phyloP scores from a whole-genome alignment of 2,797 vertebrate genomes.

The Lutjanus campechanus region DNA sequence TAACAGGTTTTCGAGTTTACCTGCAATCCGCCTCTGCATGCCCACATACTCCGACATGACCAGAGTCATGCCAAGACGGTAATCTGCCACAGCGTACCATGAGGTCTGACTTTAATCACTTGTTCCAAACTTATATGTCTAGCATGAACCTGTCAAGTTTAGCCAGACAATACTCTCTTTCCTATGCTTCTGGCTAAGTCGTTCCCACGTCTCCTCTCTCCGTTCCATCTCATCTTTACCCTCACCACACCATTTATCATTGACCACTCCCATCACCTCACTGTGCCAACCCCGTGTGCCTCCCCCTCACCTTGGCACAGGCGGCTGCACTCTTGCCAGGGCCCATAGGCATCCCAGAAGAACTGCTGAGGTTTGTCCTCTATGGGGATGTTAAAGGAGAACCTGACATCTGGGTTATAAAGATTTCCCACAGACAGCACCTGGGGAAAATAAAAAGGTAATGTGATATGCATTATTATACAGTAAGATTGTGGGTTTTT shows the following conservation, averaged over 20 bases:
- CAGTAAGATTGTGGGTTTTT: background rate
- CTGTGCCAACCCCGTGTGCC: slow-evolving; percentile 53
- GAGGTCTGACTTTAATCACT: slow-evolving; percentile 40
- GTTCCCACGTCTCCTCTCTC: slow-evolving; percentile 40
- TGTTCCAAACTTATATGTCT: slow-evolving; percentile 52
- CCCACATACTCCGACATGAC: slow-evolving; percentile 43
- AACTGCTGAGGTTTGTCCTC: slow-evolving; percentile 96
- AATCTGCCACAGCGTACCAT: slow-evolving; percentile 22
- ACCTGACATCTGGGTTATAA: slow-evolving; percentile 96
- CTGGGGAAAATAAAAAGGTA: slow-evolving; percentile 74
- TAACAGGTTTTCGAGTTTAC: slow-evolving; percentile 72
- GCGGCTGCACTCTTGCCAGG: slow-evolving; percentile 95
- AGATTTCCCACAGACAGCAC: slow-evolving; percentile 97
- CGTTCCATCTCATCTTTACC: slow-evolving; percentile 32
- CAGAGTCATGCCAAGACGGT: slow-evolving; percentile 35
- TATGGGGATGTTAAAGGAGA: slow-evolving; percentile 97
- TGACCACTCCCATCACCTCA: slow-evolving; percentile 43
- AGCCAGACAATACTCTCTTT: slow-evolving; percentile 30
- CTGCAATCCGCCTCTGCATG: slow-evolving; percentile 66
- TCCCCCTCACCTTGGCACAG: slow-evolving; percentile 94
- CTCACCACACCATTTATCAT: slow-evolving; percentile 56
- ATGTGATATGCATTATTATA: slow-evolving; percentile 21
- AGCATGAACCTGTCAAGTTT: slow-evolving; percentile 49
- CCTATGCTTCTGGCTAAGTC: slow-evolving; percentile 16
- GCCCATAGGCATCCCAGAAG: slow-evolving; percentile 95